Evolutionary conservation across 1,140 invertebrate genomes (phyloP), one percentile per base, ranked within the genome.

Genomic region (Trinorchestia longiramus): DNA sequence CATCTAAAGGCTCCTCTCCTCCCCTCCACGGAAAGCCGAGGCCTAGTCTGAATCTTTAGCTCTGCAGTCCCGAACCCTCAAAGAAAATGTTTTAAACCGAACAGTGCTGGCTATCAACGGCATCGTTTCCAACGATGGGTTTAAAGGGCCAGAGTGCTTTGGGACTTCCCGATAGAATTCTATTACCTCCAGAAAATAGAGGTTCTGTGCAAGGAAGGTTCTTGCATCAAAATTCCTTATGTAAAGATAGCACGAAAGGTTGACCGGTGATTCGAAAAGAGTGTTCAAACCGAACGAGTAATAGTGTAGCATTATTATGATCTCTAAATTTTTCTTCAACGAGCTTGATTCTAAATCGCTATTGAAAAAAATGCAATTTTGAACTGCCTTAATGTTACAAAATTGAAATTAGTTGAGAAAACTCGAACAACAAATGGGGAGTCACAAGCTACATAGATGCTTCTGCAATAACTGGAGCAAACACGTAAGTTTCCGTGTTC

Each of bases 171-270:
- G 62, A 77, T 77, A 77, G 28, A 77, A 77, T 77, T 77, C 62
- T 77, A 77, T 77, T 77, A 77, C 62, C 62, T 77, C 62, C 62
- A 77, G 62, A 77, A 77, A 77, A 77, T 77, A 77, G 28, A 77
- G 62, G 62, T 36, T 77, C 62, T 77, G 62, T 77, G 62, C 36
- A 19, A 36, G 28, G 62, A 77, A 11, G 62, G 62, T 77, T 77
- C 47, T 77, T 28, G 28, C 62, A 3, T 11, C 62, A 77, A 77
- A 77, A 77, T 77, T 77, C 15, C 36, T 77, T 28, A 36, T 23
- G 28, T 77, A 3, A 77, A 77, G 62, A 77, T 77, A 77, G 62
- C 62, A 28, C 28, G 28, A 77, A 77, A 36, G 28, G 28, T 77
- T 77, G 15, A 11, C 11, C 8, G 28, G 3, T 77, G 15, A 77